Base-by-base conservation (phyloP, 1,140 invertebrate genomes). In the Homarus americanus region DNA sequence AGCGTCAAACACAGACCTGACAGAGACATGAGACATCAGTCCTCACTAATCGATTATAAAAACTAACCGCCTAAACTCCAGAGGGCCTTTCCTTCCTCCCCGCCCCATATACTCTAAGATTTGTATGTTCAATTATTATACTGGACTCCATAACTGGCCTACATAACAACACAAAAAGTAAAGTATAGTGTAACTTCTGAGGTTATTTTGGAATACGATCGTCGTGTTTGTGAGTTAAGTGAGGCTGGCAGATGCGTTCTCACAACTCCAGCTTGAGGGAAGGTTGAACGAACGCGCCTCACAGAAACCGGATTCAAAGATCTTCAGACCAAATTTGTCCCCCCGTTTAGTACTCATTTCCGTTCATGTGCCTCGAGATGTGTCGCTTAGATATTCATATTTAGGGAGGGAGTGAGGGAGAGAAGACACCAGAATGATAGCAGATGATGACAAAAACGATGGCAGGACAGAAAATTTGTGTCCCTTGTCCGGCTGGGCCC, bases 31-130 rank as follows among this genome's bases (percentile, higher is more conserved):
- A 78, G 15, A 79, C 76, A 79, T 40, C 38, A 49, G 76, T 28
- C 38, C 76, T 44, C 3, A 12, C 41, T 79, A 79, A 79, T 79
- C 76, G 76, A 79, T 79, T 79, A 79, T 53, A 79, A 44, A 79
- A 79, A 79, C 76, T n/a, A 24, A 20, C 76, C 28, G 76, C 17
- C 1, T n/a, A n/a, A n/a, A n/a, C n/a, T n/a, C n/a, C n/a, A n/a
- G n/a, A n/a, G n/a, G n/a, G n/a, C n/a, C n/a, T n/a, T n/a, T n/a
- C n/a, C n/a, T n/a, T n/a, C n/a, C n/a, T n/a, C n/a, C n/a, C n/a
- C n/a, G n/a, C n/a, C n/a, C n/a, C n/a, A n/a, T n/a, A n/a, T n/a
- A n/a, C n/a, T n/a, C n/a, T n/a, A n/a, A n/a, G n/a, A n/a, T n/a
- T n/a, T n/a, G n/a, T n/a, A n/a, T n/a, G n/a, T n/a, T n/a, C n/a